A percentile compares a stretch with the other conserved stretches of the same genome.
These are phyloP conservation scores for Nezara viridula DNA, from an alignment of 2,888 invertebrate genomes.

Conservation along the genomic window DNA sequence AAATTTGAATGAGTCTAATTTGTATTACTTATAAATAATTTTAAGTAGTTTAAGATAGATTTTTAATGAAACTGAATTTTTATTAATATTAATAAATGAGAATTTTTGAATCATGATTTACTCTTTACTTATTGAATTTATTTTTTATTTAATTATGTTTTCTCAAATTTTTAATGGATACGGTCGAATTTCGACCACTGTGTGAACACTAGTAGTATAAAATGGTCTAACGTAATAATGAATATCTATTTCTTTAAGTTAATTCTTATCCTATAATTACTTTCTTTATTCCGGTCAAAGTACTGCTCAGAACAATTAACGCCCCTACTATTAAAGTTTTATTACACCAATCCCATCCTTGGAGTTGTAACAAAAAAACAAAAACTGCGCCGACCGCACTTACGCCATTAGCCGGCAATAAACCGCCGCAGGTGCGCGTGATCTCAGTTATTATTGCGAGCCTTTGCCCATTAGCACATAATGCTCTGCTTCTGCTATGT, in stretches of 20 bases:
- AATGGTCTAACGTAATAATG: too few relatives aligned
- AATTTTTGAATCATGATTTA: too few relatives aligned
- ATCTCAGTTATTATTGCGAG: slow-evolving; percentile 31
- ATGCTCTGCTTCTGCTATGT: background rate
- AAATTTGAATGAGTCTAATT: too few relatives aligned
- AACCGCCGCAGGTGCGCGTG: slow-evolving; percentile 18
- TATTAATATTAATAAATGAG: too few relatives aligned
- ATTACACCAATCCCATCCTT: background rate
- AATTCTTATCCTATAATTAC: background rate
- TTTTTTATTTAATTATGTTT: too few relatives aligned
- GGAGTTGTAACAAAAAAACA: background rate
- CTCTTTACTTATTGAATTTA: too few relatives aligned
- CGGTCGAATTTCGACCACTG: too few relatives aligned
- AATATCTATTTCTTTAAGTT: background rate
- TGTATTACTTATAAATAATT: too few relatives aligned
- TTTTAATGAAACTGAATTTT: too few relatives aligned
- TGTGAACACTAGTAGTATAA: too few relatives aligned
- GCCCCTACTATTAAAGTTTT: background rate
- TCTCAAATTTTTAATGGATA: too few relatives aligned
- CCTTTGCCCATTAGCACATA: slow-evolving; percentile 16
- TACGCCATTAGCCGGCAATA: background rate
- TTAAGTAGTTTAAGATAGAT: too few relatives aligned
- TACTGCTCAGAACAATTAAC: background rate
- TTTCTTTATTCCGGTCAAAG: background rate
- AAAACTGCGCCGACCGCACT: background rate